A percentile compares a stretch with the other conserved stretches of the same genome.
Conservation (phyloP, 2,888 invertebrate species). For the Monopis laevigella region DNA sequence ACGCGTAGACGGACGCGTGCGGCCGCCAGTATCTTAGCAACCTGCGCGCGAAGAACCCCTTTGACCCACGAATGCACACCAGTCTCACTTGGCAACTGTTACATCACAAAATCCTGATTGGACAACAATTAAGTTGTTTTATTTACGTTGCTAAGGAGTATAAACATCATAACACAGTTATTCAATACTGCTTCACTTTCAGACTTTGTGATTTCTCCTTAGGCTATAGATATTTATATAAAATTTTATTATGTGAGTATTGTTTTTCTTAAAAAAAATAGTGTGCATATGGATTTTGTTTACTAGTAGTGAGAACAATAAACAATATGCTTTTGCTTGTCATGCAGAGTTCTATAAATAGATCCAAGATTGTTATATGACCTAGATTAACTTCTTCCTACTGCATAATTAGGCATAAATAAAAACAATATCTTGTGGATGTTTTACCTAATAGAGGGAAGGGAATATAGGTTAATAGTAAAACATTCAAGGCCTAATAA, state of each 20-base stretch:
- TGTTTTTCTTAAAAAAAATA: too few relatives aligned
- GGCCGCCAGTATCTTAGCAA: conserved; percentile 62
- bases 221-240: too few relatives aligned
- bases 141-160: conserved; percentile 37
- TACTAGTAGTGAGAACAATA: background rate
- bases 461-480: conserved; percentile 6
- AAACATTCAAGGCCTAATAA: conserved; percentile 5
- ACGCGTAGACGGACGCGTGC: conserved; percentile 18
- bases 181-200: too few relatives aligned
- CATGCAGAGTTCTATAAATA: conserved; percentile 29
- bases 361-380: conserved; percentile 41
- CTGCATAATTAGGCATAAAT: conserved; percentile 13
- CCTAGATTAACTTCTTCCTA: conserved; percentile 50
- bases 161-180: too few relatives aligned
- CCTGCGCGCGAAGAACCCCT: conserved; percentile 28
- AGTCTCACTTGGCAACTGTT: conserved; percentile 26
- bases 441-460: too few relatives aligned
- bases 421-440: background rate
- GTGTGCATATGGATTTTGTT: background rate
- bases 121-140: conserved; percentile 1
- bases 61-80: conserved; percentile 7
- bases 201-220: too few relatives aligned
- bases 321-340: conserved; percentile 5
- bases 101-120: conserved; percentile 37
- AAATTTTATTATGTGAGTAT: too few relatives aligned